Base-by-base conservation (phyloP, 2,888 invertebrate species). In the Lasius platythorax region DNA sequence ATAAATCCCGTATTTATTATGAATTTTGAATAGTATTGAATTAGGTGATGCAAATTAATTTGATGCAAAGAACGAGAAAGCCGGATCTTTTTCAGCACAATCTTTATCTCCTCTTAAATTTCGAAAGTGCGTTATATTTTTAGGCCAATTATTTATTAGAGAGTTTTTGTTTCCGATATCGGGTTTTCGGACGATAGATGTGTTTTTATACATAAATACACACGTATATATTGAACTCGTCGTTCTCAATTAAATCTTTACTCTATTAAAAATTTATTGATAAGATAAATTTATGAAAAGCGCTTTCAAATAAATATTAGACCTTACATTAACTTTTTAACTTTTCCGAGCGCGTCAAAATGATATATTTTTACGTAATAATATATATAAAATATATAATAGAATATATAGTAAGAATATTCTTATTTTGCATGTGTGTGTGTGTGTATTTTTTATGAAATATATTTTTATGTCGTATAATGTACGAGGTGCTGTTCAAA, bases 141-240 rank as follows among this genome's bases (percentile, higher is more conserved):
- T 40, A 58, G 18, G 18, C 15, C 15, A 23, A 73, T 56, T 72
- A 37, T n/a, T 30, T 9, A 53, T 53, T 12, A 37, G 40, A 56
- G 28, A 18, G 37, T 56, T 73, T 56, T 70, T 72, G 18, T 33
- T 72, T 53, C 12, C 12, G 33, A 33, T 72, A 33, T 50, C 28
- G 3, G 11, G 58, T 11, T 18, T 40, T 3, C 23, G 23, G 1
- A 73, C 15, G 28, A 9, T 23, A 72, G 8, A 56, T 53, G 6
- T 37, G 9, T 56, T 5, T 5, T 53, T 50, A n/a, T n/a, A 53
- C 1, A 53, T 53, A n/a, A 50, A 53, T 53, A 5, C 15, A 46
- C 15, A 46, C 4, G 5, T 15, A 18, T 18, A n/a, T 15, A 28
- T 28, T 40, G 0, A 61, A 58, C 18, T 18, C 28, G 8, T 18